Percentiles rank a stretch among this genome's conserved stretches.
phyloP scores from a whole-genome alignment of 92 coral and sea anemone genomes.

The Plumapathes pennacea region DNA sequence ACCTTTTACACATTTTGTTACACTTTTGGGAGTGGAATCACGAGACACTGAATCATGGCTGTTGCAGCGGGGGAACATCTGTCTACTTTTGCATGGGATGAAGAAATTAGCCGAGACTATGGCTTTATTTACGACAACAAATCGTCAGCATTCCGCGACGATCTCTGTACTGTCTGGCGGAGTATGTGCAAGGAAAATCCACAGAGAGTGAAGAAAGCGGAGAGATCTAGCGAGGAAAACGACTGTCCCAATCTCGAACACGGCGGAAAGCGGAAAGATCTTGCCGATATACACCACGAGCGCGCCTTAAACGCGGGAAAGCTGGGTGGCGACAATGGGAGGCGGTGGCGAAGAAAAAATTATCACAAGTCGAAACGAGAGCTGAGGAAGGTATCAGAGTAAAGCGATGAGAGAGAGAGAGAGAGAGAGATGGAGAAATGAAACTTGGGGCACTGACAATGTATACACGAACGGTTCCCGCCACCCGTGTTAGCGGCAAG shows the following conservation, averaged over 20 bases:
- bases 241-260: slow-evolving; percentile 12
- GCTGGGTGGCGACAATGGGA: slow-evolving; percentile 72
- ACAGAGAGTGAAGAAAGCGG: slow-evolving; percentile 25
- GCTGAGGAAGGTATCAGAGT: too few relatives aligned
- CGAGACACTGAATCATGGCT: too few relatives aligned
- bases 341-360: slow-evolving; percentile 77
- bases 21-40: too few relatives aligned
- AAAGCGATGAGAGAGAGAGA: too few relatives aligned
- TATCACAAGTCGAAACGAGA: neutral
- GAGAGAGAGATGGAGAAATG: too few relatives aligned
- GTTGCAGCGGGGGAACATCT: slow-evolving; percentile 38
- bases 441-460: too few relatives aligned
- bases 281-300: slow-evolving; percentile 80
- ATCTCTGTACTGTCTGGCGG: slow-evolving; percentile 38
- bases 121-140: slow-evolving; percentile 39
- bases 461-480: too few relatives aligned
- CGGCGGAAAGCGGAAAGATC: slow-evolving; percentile 38
- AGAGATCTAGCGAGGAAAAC: slow-evolving; percentile 24
- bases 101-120: slow-evolving; percentile 56
- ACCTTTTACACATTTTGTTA: too few relatives aligned
- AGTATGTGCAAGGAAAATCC: slow-evolving; percentile 56
- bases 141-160: slow-evolving; percentile 47
- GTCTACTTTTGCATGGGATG: slow-evolving; percentile 40
- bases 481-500: too few relatives aligned
- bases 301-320: slow-evolving; percentile 86